phyloP scores from a whole-genome alignment of 1,140 invertebrate genomes.

The Bradysia coprophila region DNA sequence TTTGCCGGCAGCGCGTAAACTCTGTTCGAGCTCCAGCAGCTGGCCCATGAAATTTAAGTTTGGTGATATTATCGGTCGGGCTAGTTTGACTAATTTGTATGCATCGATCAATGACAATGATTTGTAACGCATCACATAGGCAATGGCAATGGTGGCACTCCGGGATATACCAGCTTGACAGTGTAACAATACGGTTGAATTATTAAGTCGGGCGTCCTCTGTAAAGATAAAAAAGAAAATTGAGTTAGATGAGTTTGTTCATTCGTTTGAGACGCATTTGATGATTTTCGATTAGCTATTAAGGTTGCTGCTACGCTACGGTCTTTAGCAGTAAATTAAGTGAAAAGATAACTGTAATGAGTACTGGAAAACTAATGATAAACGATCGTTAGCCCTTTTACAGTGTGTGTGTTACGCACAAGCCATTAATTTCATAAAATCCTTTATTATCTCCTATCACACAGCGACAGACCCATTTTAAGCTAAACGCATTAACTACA shows the following conservation, averaged over 20 bases:
- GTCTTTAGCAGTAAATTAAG: neutral
- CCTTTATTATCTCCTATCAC: no score
- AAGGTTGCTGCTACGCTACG: no score
- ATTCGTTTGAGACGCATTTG: neutral
- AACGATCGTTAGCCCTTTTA: no score
- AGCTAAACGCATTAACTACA: no score
- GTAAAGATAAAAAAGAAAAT: constrained; percentile 29
- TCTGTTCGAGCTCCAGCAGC: constrained; percentile 71
- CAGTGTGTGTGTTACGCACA: no score
- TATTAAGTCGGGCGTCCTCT: constrained; percentile 67
- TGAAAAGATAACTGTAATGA: neutral
- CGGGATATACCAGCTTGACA: constrained; percentile 91
- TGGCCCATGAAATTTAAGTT: constrained; percentile 97
- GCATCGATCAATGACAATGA: constrained; percentile 74
- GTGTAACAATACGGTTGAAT: constrained; percentile 72
- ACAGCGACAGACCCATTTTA: no score
- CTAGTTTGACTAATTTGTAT: constrained; percentile 71
- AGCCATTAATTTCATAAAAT: no score
- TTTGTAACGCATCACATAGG: constrained; percentile 84
- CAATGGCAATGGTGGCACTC: constrained; percentile 86
- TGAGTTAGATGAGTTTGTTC: constrained; percentile 1
- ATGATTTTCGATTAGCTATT: no score
- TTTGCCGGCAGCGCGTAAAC: constrained; percentile 30
- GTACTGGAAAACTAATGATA: no score
- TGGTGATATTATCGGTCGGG: constrained; percentile 80